A percentile compares a stretch with the other conserved stretches of the same genome.
Conservation (phyloP, 1,140 invertebrate genomes). For the Ceratina australensis region DNA sequence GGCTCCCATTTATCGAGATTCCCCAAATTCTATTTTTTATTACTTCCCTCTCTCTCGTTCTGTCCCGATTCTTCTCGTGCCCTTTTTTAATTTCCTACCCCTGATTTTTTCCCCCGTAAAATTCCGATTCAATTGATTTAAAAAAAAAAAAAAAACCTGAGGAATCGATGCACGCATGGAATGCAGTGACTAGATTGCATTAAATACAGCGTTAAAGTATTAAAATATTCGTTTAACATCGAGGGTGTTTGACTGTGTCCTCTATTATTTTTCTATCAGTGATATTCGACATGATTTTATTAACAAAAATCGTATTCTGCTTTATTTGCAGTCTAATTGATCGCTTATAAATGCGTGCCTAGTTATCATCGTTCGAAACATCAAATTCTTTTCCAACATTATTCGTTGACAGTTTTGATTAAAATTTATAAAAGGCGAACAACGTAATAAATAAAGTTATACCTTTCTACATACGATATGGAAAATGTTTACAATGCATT, state of each 20-base stretch:
- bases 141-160: background rate
- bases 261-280: background rate
- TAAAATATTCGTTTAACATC: background rate
- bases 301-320: constrained; percentile 6
- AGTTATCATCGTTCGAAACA: background rate
- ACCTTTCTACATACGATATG: too few relatives aligned
- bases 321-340: background rate
- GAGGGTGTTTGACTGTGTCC: background rate
- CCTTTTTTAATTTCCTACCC: background rate
- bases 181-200: too few relatives aligned
- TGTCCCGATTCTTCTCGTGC: too few relatives aligned
- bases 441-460: too few relatives aligned
- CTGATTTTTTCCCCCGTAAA: background rate
- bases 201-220: background rate
- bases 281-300: background rate
- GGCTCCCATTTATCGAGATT: constrained; percentile 53
- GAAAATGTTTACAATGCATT: too few relatives aligned
- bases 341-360: background rate
- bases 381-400: background rate
- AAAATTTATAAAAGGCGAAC: too few relatives aligned
- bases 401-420: background rate
- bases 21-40: constrained; percentile 1
- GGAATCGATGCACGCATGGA: background rate
- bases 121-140: constrained; percentile 4
- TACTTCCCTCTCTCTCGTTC: constrained; percentile 39